These are phyloP conservation scores for Thumatha senex DNA, from an alignment of 2,888 invertebrate species.

Conservation along the genomic window DNA sequence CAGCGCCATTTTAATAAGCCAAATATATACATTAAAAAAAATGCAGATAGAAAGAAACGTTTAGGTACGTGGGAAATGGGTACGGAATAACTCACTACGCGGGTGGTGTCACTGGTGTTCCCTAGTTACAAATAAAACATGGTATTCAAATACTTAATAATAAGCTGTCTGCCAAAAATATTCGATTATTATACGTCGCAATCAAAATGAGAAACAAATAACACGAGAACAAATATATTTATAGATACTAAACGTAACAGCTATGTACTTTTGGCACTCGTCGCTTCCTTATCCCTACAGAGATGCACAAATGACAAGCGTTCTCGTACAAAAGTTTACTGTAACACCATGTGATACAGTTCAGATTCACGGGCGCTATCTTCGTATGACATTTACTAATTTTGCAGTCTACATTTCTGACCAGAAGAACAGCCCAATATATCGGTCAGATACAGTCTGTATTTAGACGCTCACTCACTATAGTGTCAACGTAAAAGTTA, in stretches of 20 bases:
- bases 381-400: slow-evolving; percentile 66
- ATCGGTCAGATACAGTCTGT: slow-evolving; percentile 69
- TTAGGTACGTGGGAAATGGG: too few relatives aligned
- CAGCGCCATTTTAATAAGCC: too few relatives aligned
- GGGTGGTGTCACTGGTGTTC: too few relatives aligned
- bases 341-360: slow-evolving; percentile 9
- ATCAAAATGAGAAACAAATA: slow-evolving; percentile 5
- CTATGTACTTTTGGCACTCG: slow-evolving; percentile 53
- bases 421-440: slow-evolving; percentile 65
- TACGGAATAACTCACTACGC: too few relatives aligned
- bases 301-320: slow-evolving; percentile 37
- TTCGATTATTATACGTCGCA: background rate
- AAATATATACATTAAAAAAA: too few relatives aligned
- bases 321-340: slow-evolving; percentile 19
- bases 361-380: slow-evolving; percentile 2
- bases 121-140: too few relatives aligned
- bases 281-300: slow-evolving; percentile 37
- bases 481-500: slow-evolving; percentile 33
- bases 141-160: too few relatives aligned
- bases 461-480: slow-evolving; percentile 65
- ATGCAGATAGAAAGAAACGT: too few relatives aligned
- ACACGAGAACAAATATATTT: slow-evolving; percentile 24
- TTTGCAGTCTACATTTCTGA: slow-evolving; percentile 59
- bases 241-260: slow-evolving; percentile 36
- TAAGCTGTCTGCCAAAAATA: background rate